Evolutionary conservation across 1,140 invertebrate genomes (phyloP), one percentile per base, ranked within the genome.

Genomic region (Cryptotermes secundus): DNA sequence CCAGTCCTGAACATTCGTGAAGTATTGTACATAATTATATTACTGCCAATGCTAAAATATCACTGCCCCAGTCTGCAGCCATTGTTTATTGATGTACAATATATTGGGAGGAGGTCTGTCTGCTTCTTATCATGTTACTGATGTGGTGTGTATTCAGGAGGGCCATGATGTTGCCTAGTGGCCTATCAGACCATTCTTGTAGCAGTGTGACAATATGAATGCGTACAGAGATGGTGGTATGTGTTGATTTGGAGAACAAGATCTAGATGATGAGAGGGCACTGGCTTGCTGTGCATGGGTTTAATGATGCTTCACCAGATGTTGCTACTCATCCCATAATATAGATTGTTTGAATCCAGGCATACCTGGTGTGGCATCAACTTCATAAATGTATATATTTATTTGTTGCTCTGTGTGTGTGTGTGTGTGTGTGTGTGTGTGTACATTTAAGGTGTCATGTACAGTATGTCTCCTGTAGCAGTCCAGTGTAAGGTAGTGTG

Each of bases 1-100:
- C 59, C 59, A 31, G 59, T 72, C 59, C 59, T 82, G 35, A 34
- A 38, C 81, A 34, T 31, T 82, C 42, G n/a, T 82, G n/a, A 36
- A 42, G 81, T 81, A 36, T 38, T 81, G 81, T 82, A 53, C 42
- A 34, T 82, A 59, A 82, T 82, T 81, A 72, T 45, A 82, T 36
- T 82, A 82, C 81, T 82, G 81, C 81, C 81, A 82, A 82, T 82
- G 81, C 81, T 82, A 82, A 82, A 82, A 38, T 45, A 82, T 82
- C 81, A 82, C 81, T 82, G 81, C 81, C 81, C 53, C 59, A 31
- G 59, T 72, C 59, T 72, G 59, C 26, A 72, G 59, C 59, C n/a
- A 72, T 72, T 72, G 53, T 72, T 72, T 72, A 72, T 72, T 72
- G 12, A 49, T 49, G 59, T 72, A 31, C 31, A 72, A 31, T 72